These are phyloP conservation scores for Microctenopoma lineatum DNA, from an alignment of 2,797 vertebrate genomes.

Conservation along the genomic window DNA sequence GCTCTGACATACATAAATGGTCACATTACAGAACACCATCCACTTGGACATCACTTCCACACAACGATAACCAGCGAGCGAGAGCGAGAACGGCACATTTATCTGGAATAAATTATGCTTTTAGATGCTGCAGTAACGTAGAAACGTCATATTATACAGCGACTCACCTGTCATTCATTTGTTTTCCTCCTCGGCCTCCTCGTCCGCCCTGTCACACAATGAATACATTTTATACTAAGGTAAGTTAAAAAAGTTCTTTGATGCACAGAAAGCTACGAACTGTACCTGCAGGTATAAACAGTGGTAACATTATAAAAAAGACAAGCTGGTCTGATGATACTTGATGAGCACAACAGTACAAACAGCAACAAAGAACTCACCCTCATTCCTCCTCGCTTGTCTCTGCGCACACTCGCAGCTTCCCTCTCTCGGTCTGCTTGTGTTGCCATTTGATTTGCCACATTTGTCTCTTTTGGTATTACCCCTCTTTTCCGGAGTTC, in stretches of 20 bases:
- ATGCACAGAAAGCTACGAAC: too few relatives aligned
- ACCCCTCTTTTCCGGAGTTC: conserved; percentile 82
- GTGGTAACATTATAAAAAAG: too few relatives aligned
- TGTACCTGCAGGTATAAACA: too few relatives aligned
- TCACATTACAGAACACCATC: too few relatives aligned
- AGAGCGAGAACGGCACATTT: too few relatives aligned
- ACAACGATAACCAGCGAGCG: too few relatives aligned
- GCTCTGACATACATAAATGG: too few relatives aligned
- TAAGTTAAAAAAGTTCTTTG: not conserved
- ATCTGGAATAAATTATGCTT: not conserved
- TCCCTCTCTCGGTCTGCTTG: conserved; percentile 64
- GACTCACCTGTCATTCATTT: conserved; percentile 86
- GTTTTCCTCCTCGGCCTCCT: conserved; percentile 86
- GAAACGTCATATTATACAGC: not conserved
- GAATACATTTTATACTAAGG: not conserved
- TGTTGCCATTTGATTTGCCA: conserved; percentile 25
- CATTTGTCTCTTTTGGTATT: conserved; percentile 68
- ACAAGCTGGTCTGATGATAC: too few relatives aligned
- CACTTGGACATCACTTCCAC: too few relatives aligned
- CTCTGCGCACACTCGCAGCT: conserved; percentile 55
- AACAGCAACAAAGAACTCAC: conserved; percentile 48
- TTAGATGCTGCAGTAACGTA: not conserved
- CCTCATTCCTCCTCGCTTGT: conserved; percentile 73
- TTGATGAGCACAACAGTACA: not conserved
- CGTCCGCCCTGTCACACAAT: conserved; percentile 87